Base-by-base conservation (phyloP, 2,797 vertebrate species). In the Poecilia velifera region DNA sequence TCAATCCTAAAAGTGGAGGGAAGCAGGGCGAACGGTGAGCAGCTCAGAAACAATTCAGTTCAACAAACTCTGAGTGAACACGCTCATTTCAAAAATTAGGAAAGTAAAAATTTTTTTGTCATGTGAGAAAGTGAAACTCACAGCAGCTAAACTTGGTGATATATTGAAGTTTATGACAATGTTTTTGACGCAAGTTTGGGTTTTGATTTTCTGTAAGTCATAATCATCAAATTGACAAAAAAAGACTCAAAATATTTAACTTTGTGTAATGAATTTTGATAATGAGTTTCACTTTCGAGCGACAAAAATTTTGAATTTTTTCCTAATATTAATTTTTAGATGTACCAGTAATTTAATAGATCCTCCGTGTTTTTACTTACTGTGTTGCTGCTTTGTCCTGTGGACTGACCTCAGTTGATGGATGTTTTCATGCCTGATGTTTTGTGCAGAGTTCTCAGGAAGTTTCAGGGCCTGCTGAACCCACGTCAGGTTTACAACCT, bases 1-100 rank as follows among this genome's bases (percentile, higher is more conserved):
- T 98, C 59, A 99, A 99, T 83, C 98, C 97, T 43, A 99, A 97
- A 92, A 98, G 98, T 87, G 98, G 98, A 55, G 98, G 98, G 76
- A 98, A 98, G 85, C 98, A 98, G 91, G 98, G 98, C 0, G 94
- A 97, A 89, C 96, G 96, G 98, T 98, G 83, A 95, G 78, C 28
- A 76, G 46, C 41, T 46, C 3, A 41, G 57, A 31, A 22, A 51
- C 22, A 53, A 22, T 36, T 18, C 18, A 36, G 49, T 53, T 53
- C 49, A 53, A 9, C 49, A 22, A 8, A 53, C 49, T 51, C 8
- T 73, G 36, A 73, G 31, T 25, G 43, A 6, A 70, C 22, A n/a
- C 2, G 22, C 6, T 14, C 22, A n/a, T 14, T 0, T 16, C 16
- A 71, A 70, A 14, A 46, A 6, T n/a, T 0, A 13, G 31, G 6